Conservation (phyloP, 2,888 invertebrate genomes). For the Hanleya hanleyi region DNA sequence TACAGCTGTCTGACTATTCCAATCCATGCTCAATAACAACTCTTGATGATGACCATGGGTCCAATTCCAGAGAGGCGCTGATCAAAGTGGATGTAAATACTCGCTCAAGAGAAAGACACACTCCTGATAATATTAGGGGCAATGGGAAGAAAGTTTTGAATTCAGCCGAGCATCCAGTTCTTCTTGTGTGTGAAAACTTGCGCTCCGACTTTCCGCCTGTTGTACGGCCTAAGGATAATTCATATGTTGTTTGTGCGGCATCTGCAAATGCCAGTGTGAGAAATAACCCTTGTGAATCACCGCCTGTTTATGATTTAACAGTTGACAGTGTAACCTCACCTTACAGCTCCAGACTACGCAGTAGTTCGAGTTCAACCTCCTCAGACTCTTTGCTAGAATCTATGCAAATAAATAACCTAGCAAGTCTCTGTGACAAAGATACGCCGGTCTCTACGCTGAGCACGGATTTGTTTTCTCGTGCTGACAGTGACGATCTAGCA, state of each 20-base stretch:
- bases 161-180: background rate
- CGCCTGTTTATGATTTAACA: background rate
- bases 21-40: constrained; percentile 57
- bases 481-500: background rate
- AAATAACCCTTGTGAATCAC: background rate
- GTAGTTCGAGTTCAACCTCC: constrained; percentile 29
- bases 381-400: constrained; percentile 49
- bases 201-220: background rate
- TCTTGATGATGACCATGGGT: background rate
- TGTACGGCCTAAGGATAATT: background rate
- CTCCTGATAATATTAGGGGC: background rate
- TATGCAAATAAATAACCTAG: constrained; percentile 46
- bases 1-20: constrained; percentile 54
- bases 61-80: background rate
- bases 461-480: background rate
- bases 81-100: background rate
- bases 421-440: constrained; percentile 43
- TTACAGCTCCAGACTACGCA: background rate
- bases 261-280: background rate
- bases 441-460: constrained; percentile 8
- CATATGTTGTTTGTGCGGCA: background rate
- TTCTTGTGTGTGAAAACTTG: background rate
- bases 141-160: background rate
- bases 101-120: background rate
- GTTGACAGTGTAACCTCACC: background rate